Conservation (phyloP, 2,888 invertebrate genomes). For the Maniola hyperantus region DNA sequence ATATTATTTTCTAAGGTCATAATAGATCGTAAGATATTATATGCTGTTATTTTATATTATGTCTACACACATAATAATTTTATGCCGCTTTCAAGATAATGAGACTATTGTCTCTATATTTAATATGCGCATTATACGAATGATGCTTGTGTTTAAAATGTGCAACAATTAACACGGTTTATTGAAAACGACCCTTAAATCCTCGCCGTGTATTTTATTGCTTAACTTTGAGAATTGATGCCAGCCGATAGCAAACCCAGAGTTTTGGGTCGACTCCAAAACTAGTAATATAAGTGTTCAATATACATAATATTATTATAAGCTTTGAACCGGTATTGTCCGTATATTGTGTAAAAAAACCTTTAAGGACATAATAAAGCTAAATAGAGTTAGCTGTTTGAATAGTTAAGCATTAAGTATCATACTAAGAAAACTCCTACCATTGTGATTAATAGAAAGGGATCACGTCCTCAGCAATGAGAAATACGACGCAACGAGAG, state of each 20-base stretch:
- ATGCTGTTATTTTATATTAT: too few relatives aligned
- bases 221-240: slow-evolving; percentile 35
- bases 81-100: too few relatives aligned
- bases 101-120: neutral
- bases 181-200: slow-evolving; percentile 15
- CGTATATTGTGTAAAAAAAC: slow-evolving; percentile 1
- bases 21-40: too few relatives aligned
- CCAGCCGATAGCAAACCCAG: slow-evolving; percentile 23
- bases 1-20: too few relatives aligned
- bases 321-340: neutral
- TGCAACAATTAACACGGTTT: neutral
- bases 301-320: neutral
- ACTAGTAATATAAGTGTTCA: slow-evolving; percentile 18
- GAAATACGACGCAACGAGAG: too few relatives aligned
- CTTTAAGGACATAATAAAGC: neutral
- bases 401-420: too few relatives aligned
- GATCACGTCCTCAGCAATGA: too few relatives aligned
- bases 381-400: too few relatives aligned
- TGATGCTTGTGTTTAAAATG: neutral
- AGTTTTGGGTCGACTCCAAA: slow-evolving; percentile 35
- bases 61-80: too few relatives aligned
- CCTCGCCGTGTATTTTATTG: slow-evolving; percentile 31
- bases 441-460: neutral
- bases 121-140: neutral
- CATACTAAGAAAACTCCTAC: too few relatives aligned